A percentile compares a stretch with the other conserved stretches of the same genome.
phyloP scores from a whole-genome alignment of 2,113 vertebrate species.

The Anser brachyrhynchus region DNA sequence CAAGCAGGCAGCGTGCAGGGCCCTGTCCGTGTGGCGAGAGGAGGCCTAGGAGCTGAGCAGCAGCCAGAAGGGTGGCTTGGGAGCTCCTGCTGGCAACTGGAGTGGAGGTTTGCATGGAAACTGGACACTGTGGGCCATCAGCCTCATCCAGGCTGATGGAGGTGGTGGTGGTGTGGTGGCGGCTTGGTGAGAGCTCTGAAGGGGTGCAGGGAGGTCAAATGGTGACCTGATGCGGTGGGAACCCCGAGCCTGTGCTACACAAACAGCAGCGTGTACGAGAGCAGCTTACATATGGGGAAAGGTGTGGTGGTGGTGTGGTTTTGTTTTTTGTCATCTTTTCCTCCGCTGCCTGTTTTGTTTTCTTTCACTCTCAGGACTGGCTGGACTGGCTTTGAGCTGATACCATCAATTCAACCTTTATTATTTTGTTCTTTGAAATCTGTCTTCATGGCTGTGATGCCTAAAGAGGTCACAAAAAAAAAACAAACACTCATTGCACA shows the following conservation, averaged over 20 bases:
- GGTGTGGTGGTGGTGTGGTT: not conserved
- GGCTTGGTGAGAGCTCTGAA: not conserved
- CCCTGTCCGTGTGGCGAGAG: not conserved
- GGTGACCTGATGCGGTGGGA: not conserved
- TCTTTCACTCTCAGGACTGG: not conserved
- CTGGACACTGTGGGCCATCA: not conserved
- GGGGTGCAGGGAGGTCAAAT: not conserved
- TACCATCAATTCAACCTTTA: not conserved
- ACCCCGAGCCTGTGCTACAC: not conserved
- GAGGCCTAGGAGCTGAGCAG: not conserved
- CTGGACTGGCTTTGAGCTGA: slow-evolving; percentile 45
- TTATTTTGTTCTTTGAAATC: slow-evolving; percentile 7
- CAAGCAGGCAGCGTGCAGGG: not conserved
- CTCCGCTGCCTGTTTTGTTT: not conserved
- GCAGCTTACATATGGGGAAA: not conserved
- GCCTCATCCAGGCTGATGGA: not conserved
- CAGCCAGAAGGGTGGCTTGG: not conserved
- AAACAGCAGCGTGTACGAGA: not conserved
- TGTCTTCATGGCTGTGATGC: not conserved
- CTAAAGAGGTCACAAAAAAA: not conserved
- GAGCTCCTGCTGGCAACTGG: not conserved
- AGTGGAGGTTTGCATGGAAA: fast-evolving
- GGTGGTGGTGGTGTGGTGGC: not conserved
- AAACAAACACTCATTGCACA: not conserved
- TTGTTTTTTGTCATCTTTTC: not conserved